phyloP scores from a whole-genome alignment of 64 coral and sea anemone genomes.

The Actinia tenebrosa region DNA sequence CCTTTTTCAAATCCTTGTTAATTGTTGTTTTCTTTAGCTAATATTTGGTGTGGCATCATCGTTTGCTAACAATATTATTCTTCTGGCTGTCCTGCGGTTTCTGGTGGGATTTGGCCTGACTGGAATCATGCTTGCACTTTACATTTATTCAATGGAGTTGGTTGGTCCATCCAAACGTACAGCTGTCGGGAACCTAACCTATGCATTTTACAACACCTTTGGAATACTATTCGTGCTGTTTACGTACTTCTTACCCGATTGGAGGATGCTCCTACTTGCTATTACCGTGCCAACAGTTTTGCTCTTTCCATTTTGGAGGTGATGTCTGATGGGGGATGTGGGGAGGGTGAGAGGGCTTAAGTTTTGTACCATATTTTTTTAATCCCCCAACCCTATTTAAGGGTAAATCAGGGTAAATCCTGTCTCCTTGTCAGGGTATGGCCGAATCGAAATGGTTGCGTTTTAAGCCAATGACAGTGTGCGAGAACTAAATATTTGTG shows the following conservation, averaged over 20 bases:
- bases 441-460: no score
- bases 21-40: background rate
- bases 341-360: no score
- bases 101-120: background rate
- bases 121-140: conserved; percentile 9
- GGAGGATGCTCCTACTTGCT: conserved; percentile 1
- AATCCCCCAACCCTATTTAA: no score
- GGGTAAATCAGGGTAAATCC: no score
- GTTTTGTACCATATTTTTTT: no score
- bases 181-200: conserved; percentile 7
- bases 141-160: conserved; percentile 26
- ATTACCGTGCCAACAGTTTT: background rate
- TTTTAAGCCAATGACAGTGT: no score
- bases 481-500: no score
- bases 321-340: background rate
- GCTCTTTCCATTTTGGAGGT: conserved; percentile 22
- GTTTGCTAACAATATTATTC: background rate
- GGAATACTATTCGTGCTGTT: background rate
- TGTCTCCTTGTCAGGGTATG: no score
- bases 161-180: conserved; percentile 16
- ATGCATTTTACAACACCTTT: background rate
- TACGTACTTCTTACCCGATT: background rate
- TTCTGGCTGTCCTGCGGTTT: conserved; percentile 13
- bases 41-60: background rate
- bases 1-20: no score